A percentile compares a stretch with the other conserved stretches of the same genome.
phyloP scores from a whole-genome alignment of 1,140 invertebrate genomes.

The Cherax quadricarinatus region DNA sequence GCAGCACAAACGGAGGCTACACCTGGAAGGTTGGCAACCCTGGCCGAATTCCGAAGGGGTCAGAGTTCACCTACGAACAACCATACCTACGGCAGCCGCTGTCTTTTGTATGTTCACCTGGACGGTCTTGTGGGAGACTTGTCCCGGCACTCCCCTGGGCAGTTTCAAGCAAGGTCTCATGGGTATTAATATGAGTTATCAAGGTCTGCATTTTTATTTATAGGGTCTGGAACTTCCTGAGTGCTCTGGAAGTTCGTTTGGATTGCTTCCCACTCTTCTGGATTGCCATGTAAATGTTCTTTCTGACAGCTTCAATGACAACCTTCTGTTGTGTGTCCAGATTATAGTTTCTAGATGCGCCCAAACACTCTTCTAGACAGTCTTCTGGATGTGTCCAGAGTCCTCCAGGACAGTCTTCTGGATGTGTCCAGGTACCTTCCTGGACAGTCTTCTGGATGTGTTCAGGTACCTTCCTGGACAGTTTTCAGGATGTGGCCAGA shows the following conservation, averaged over 20 bases:
- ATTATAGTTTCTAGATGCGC: too few relatives aligned
- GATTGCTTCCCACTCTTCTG: neutral
- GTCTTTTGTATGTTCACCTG: neutral
- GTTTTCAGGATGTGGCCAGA: neutral
- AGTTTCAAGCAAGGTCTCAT: too few relatives aligned
- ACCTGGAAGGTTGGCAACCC: conserved; percentile 17
- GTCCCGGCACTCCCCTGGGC: too few relatives aligned
- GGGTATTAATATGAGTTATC: too few relatives aligned
- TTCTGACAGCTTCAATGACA: too few relatives aligned
- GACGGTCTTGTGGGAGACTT: neutral
- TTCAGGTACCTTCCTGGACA: neutral
- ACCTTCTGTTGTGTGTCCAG: too few relatives aligned
- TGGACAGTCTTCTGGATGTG: neutral
- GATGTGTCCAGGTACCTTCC: neutral
- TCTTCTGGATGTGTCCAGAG: neutral
- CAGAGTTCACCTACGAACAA: conserved; percentile 22
- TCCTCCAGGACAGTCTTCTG: neutral
- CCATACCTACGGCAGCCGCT: neutral
- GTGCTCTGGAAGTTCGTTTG: too few relatives aligned
- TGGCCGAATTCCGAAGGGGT: conserved; percentile 37
- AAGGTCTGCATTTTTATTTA: too few relatives aligned
- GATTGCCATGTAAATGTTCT: neutral
- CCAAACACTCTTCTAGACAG: neutral
- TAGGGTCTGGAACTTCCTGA: too few relatives aligned
- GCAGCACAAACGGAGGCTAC: conserved; percentile 26